Evolutionary conservation across 2,888 invertebrate genomes (phyloP).

Genomic region (Thera obeliscata): DNA sequence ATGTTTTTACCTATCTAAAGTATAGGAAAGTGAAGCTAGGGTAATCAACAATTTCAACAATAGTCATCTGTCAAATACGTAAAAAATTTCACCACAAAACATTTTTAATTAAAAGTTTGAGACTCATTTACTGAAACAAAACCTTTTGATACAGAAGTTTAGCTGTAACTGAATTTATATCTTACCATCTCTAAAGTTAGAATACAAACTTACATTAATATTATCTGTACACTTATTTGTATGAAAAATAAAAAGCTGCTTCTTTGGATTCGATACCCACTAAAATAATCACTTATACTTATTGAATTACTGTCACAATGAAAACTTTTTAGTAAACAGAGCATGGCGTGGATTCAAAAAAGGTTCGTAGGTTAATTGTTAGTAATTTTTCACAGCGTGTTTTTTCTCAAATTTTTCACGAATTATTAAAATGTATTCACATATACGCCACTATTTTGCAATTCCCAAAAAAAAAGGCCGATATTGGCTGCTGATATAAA

Average conservation of each 20-base stretch:
- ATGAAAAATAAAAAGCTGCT: slow-evolving; percentile 79
- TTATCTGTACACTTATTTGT: slow-evolving; percentile 64
- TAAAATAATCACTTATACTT: slow-evolving; percentile 55
- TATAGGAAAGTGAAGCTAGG: background rate
- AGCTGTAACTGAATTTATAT: slow-evolving; percentile 17
- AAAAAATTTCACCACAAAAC: background rate
- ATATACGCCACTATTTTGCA: too few relatives aligned
- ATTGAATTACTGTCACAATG: slow-evolving; percentile 77
- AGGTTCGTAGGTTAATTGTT: too few relatives aligned
- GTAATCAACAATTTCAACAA: background rate
- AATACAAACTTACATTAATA: slow-evolving; percentile 60
- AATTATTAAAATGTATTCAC: too few relatives aligned
- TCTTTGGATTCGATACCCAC: slow-evolving; percentile 71
- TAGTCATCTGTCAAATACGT: background rate
- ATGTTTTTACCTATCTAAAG: background rate
- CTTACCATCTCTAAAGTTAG: slow-evolving; percentile 49
- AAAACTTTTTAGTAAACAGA: slow-evolving; percentile 44
- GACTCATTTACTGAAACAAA: background rate
- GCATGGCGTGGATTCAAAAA: background rate
- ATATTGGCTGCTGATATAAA: too few relatives aligned
- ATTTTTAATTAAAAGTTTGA: background rate
- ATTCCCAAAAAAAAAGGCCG: too few relatives aligned
- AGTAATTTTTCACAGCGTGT: too few relatives aligned
- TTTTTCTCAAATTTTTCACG: too few relatives aligned
- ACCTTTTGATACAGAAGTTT: background rate